These are phyloP conservation scores for Halisarca cf. caerulea DNA, from an alignment of 37 sponge, comb jelly and placozoan genomes.

Conservation along the genomic window DNA sequence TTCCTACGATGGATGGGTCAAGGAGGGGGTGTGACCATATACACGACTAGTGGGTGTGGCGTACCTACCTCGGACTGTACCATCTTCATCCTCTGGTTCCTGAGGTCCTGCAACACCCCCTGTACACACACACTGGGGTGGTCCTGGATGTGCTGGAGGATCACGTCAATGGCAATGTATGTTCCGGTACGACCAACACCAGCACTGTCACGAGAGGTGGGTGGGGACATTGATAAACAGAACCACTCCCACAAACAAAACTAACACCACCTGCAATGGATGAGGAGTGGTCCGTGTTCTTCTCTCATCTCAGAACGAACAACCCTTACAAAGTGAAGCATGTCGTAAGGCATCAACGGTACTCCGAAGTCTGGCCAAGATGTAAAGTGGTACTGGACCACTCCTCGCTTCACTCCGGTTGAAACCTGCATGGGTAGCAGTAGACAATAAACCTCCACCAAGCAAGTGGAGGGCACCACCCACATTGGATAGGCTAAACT, in stretches of 20 bases:
- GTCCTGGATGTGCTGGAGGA: conserved; percentile 22
- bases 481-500: background rate
- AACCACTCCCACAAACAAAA: background rate
- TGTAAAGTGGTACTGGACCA: conserved; percentile 27
- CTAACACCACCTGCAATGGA: conserved; percentile 16
- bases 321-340: conserved; percentile 21
- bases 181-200: conserved; percentile 35
- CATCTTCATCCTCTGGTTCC: conserved; percentile 29
- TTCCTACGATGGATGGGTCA: background rate
- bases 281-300: conserved; percentile 12
- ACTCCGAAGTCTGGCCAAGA: conserved; percentile 24
- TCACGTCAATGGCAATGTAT: conserved; percentile 33
- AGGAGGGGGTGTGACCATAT: background rate
- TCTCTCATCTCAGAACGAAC: background rate
- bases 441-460: background rate
- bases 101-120: background rate
- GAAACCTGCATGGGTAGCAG: conserved; percentile 1
- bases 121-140: background rate
- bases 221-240: background rate
- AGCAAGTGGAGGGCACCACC: background rate
- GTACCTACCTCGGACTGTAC: conserved; percentile 39
- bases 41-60: background rate
- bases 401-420: background rate
- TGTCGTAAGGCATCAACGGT: background rate
- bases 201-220: background rate